A percentile compares a stretch with the other conserved stretches of the same genome.
Conservation (phyloP, 2,888 invertebrate genomes). For the Xestia ashworthii region DNA sequence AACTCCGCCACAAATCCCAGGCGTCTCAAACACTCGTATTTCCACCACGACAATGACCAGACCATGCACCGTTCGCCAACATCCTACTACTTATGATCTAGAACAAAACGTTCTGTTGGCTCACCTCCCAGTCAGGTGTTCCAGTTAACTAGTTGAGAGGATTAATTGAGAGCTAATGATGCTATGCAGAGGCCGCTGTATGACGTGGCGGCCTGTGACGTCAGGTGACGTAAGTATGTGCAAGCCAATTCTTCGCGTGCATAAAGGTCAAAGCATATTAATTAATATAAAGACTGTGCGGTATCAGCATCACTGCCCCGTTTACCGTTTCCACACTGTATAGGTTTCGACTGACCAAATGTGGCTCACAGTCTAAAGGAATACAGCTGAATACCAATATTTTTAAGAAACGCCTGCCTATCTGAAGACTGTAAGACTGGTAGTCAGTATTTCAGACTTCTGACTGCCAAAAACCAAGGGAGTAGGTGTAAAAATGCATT, state of each 20-base stretch:
- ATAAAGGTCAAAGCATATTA: neutral
- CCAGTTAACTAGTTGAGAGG: constrained; percentile 1
- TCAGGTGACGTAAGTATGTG: neutral
- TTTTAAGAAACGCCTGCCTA: no score
- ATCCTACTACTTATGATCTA: constrained; percentile 26
- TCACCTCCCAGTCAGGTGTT: constrained; percentile 40
- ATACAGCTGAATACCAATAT: no score
- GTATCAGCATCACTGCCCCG: no score
- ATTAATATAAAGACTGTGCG: no score
- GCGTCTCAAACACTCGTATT: neutral
- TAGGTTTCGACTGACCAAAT: no score
- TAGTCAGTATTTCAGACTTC: no score
- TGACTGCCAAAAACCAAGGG: no score
- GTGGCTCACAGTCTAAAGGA: no score
- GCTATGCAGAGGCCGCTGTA: neutral
- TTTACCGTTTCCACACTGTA: no score
- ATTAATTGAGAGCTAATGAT: constrained; percentile 47
- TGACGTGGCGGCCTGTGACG: neutral
- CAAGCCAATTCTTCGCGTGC: neutral
- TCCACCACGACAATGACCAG: constrained; percentile 34
- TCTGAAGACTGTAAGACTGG: no score
- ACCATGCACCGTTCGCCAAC: constrained; percentile 14
- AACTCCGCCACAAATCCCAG: neutral
- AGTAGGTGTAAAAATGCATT: no score
- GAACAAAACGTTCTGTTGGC: constrained; percentile 46